Evolutionary conservation across 2,113 vertebrate species (phyloP).

Genomic region (Calonectris borealis): DNA sequence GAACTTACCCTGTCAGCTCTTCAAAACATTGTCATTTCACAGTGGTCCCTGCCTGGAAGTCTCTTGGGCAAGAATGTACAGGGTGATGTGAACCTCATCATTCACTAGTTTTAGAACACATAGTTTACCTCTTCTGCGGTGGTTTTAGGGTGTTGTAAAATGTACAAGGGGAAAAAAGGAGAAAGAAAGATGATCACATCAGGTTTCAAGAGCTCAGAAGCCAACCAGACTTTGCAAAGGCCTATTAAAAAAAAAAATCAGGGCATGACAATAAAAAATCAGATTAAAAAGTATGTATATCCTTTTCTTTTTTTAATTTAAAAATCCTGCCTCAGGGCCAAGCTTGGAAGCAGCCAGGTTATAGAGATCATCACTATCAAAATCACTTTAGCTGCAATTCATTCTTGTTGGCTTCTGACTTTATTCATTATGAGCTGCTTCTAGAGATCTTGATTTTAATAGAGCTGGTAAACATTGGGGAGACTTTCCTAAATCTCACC

Average conservation of each 20-base stretch:
- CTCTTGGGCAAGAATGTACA: neutral
- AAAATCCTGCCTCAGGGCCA: conserved; percentile 73
- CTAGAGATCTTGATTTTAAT: conserved; percentile 70
- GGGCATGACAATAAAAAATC: conserved; percentile 54
- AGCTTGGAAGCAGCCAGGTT: conserved; percentile 70
- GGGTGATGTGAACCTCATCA: neutral
- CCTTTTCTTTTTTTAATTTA: conserved; percentile 71
- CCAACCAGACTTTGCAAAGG: conserved; percentile 53
- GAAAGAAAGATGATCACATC: conserved; percentile 5
- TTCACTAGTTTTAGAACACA: conserved; percentile 18
- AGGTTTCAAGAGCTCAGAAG: conserved; percentile 65
- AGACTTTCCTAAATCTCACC: conserved; percentile 52
- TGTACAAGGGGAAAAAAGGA: conserved; percentile 21
- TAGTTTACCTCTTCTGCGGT: conserved; percentile 33
- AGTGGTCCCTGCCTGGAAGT: neutral
- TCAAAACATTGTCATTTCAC: neutral
- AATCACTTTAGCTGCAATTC: conserved; percentile 72
- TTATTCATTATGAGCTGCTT: conserved; percentile 68
- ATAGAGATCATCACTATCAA: conserved; percentile 71
- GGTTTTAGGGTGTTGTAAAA: conserved; percentile 62
- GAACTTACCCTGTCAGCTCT: neutral
- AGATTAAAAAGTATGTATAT: conserved; percentile 71
- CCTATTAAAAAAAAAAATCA: conserved; percentile 60
- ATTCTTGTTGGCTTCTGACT: conserved; percentile 71
- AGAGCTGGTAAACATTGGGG: conserved; percentile 63